Base-by-base conservation (phyloP, 2,797 vertebrate genomes). In the Helicolenus hilgendorfi region DNA sequence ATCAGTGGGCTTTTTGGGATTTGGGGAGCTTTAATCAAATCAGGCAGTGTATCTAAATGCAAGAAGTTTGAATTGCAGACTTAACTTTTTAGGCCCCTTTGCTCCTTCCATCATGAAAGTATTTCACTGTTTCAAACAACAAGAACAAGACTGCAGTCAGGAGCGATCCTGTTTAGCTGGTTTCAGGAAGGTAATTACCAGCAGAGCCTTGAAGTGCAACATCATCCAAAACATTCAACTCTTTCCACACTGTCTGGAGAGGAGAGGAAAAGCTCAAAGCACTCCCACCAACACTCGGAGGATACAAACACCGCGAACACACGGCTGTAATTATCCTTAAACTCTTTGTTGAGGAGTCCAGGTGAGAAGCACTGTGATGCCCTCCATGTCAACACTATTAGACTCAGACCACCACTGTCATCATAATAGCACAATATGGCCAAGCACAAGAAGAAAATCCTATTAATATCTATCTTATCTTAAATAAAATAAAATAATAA, bases 171-270 rank as follows among this genome's bases (percentile, higher is more conserved):
- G 26, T 85, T 79, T 68, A 87, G 70, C 15, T 4, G 1, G 31
- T 27, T 80, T 82, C 59, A 27, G 74, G 22, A 35, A 79, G 72
- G 83, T 90, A 90, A 93, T 93, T 92, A 91, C 82, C 60, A 59
- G 82, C 78, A 9, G 78, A 81, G 77, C 78, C 70, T 89, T 55
- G 53, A 65, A 90, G 91, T 58, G 88, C 73, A 63, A 68, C 84
- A 89, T 92, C 89, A 91, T 91, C 87, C 84, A 91, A 85, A 91
- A 83, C 80, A 88, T 73, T 89, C 74, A 59, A 59, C 36, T 58
- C 72, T 73, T 78, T 85, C 24, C 55, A 55, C 8, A 20, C n/a
- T 8, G 71, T 73, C 75, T 88, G 7, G 56, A 87, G 91, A 77
- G 64, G 60, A 67, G 65, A 85, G 71, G 41, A 8, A 89, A 89